Evolutionary conservation across 2,113 vertebrate genomes (phyloP).

Genomic region (Nesospiza acunhae): DNA sequence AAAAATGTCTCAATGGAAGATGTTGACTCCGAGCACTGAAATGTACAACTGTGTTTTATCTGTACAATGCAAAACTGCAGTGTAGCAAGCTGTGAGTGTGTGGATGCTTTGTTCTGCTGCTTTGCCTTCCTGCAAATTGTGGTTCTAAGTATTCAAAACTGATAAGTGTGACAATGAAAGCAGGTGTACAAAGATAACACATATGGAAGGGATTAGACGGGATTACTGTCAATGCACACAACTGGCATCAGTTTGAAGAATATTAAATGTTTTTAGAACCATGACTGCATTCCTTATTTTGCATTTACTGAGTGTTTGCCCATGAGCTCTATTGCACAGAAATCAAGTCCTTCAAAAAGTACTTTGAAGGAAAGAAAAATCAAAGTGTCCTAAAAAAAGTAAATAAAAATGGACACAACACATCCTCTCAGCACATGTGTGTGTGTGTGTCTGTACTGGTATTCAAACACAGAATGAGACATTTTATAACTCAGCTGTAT

Average conservation of each 20-base stretch:
- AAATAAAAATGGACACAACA: neutral
- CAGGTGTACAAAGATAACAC: conserved; percentile 39
- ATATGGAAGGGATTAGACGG: conserved; percentile 10
- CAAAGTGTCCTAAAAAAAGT: neutral
- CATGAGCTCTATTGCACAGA: neutral
- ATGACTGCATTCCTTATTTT: conserved; percentile 1
- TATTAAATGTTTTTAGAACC: conserved; percentile 8
- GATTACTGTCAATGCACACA: conserved; percentile 25
- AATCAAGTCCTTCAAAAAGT: neutral
- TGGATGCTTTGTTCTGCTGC: neutral
- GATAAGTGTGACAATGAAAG: neutral
- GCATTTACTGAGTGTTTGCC: neutral
- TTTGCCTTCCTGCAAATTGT: neutral
- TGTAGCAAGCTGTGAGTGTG: too few species aligned
- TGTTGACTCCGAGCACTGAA: neutral
- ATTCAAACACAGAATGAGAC: neutral
- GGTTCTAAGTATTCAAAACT: neutral
- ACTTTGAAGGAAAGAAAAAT: neutral
- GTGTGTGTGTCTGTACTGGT: neutral
- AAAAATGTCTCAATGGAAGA: neutral
- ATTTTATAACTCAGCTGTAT: neutral
- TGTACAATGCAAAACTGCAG: neutral
- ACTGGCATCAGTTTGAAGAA: conserved; percentile 4
- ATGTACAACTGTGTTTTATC: neutral
- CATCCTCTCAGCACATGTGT: neutral